Base-by-base conservation (phyloP, 2,113 vertebrate species). In the Corapipo altera region DNA sequence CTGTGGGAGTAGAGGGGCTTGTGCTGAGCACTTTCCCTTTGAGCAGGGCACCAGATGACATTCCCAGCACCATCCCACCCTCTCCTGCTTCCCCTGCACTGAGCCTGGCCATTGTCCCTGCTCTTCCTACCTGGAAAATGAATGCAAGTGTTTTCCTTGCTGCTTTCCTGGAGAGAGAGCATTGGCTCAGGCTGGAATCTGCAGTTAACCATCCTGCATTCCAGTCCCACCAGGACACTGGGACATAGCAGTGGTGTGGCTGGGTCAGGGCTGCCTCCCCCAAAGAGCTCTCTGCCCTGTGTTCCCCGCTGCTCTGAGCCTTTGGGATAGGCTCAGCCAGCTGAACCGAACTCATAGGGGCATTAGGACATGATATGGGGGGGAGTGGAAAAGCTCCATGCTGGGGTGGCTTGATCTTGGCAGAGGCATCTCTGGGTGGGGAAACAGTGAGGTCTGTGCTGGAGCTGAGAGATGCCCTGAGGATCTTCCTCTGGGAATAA, bases 81-180 rank as follows among this genome's bases (percentile, higher is more conserved):
- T 62, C 51, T 70, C 22, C 55, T 22, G 12, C 46, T 18, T 4
- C 11, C 64, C 1, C 0, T 15, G 33, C 13, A 2, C 71, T 9
- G 19, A 58, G 43, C 39, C 58, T 19, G n/a, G 13, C 35, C 7
- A 0, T 4, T 5, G 13, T 2, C 43, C 3, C 2, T 0, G 19
- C 11, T 61, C n/a, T 61, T 26, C 20, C 59, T 15, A 37, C 52
- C 22, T 17, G 46, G 8, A 21, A 74, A 70, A 62, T 0, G 70
- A 70, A 62, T 0, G 3, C 7, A 11, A 26, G 15, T 3, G 7
- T 41, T 84, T 70, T 26, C 8, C 28, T 72, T 4, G 5, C 26
- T 28, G 20, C 9, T 48, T 12, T 1, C 22, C 8, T 15, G 0
- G 0, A 8, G 7, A 7, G 12, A 39, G 35, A 52, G 9, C 0